Conservation (phyloP, 35 echinoderm and acorn worm species). For the Lytechinus variegatus region DNA sequence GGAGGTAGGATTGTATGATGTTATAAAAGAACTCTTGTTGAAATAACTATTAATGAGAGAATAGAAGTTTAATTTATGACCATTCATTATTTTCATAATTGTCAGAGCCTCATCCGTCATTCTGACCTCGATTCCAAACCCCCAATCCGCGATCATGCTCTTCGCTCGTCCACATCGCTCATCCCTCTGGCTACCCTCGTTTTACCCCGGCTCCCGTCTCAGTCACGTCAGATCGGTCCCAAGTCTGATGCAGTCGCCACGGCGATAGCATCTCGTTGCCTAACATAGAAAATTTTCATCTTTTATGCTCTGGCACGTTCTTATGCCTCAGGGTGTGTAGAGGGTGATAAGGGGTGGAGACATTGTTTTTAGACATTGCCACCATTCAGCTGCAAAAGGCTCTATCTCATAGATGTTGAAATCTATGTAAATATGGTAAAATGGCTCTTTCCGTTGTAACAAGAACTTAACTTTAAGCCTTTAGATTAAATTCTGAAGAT, state of each 20-base stretch:
- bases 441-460: no score
- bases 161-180: background rate
- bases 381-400: background rate
- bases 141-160: background rate
- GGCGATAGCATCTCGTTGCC: background rate
- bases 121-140: background rate
- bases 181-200: background rate
- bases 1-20: no score
- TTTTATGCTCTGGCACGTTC: background rate
- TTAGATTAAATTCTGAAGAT: background rate
- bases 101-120: background rate
- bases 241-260: background rate
- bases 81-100: background rate
- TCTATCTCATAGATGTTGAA: background rate
- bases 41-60: background rate
- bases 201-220: background rate
- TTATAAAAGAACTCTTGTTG: background rate
- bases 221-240: background rate
- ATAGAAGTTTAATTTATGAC: background rate
- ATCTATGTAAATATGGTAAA: background rate
- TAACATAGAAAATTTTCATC: background rate
- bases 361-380: slow-evolving; percentile 4
- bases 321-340: background rate
- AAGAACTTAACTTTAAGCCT: background rate
- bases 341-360: background rate